phyloP scores from a whole-genome alignment of 1,140 invertebrate genomes.

The Probaryconus sp. region DNA sequence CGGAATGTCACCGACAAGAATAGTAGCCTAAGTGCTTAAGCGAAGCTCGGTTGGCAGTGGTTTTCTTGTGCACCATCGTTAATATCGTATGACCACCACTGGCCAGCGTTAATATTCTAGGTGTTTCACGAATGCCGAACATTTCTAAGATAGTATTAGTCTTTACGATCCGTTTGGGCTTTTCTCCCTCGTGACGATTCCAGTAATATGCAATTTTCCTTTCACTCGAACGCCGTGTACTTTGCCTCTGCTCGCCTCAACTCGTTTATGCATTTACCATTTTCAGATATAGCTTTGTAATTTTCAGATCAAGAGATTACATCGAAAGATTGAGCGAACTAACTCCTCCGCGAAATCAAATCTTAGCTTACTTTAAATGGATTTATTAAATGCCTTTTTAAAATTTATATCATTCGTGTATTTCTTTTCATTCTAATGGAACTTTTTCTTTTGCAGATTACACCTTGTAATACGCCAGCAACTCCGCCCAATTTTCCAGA shows the following conservation, averaged over 20 bases:
- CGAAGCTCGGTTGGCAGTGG: slow-evolving; percentile 62
- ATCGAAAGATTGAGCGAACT: slow-evolving; percentile 3
- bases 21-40: slow-evolving; percentile 69
- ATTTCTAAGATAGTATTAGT: slow-evolving; percentile 45
- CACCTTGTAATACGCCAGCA: slow-evolving; percentile 93
- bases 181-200: slow-evolving; percentile 53
- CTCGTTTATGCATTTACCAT: slow-evolving; percentile 15
- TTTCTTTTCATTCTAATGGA: not conserved
- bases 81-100: slow-evolving; percentile 51
- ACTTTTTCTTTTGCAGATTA: slow-evolving; percentile 82
- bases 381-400: too few species aligned
- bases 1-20: slow-evolving; percentile 76
- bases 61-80: slow-evolving; percentile 58
- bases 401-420: not conserved
- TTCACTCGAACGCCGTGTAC: slow-evolving; percentile 50
- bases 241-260: slow-evolving; percentile 2
- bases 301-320: not conserved
- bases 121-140: slow-evolving; percentile 53
- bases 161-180: slow-evolving; percentile 38
- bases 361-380: too few species aligned
- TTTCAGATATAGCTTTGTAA: too few species aligned
- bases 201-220: slow-evolving; percentile 54
- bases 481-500: slow-evolving; percentile 94
- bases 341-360: not conserved
- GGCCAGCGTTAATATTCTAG: slow-evolving; percentile 59